Base-by-base conservation (phyloP, 2,888 invertebrate species). In the Apamea monoglypha region DNA sequence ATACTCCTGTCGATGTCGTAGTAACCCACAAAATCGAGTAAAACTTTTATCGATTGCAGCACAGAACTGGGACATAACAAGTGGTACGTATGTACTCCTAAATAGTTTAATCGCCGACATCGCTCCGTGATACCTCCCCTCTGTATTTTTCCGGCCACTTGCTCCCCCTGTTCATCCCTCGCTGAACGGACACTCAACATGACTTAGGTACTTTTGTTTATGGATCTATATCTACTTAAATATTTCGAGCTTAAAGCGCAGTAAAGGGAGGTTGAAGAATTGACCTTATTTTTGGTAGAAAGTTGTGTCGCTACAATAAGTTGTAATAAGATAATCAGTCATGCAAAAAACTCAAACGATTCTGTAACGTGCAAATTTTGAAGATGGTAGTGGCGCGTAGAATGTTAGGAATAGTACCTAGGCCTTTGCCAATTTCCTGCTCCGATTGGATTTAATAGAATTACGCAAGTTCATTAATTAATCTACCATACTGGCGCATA, bases 71-170 rank as follows among this genome's bases (percentile, higher is more conserved):
- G 81, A 87, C 87, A 90, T 90, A 87, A 87, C 88, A 86, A 89
- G 88, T 83, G 82, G 84, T 86, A 79, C 63, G 56, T n/a, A 59
- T n/a, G 87, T 86, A 79, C 82, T 87, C 83, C 86, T 88, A 89
- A 90, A 89, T 87, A 85, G 86, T 88, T 88, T 89, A 91, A 91
- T 91, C 90, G 90, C 87, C 88, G 89, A 89, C 89, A 83, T 88
- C 84, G 88, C 89, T 87, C 80, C 88, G 88, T 88, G 89, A 91
- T 91, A 85, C 89, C 78, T 85, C 92, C 90, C 92, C 92, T 90
- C 86, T 85, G 89, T 91, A 91, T 92, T 93, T 93, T 93, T 91
- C 91, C 92, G 90, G 91, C 88, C 92, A 92, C 92, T 92, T 92
- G 91, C 91, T 91, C 90, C 90, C 90, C 89, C 90, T 87, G 87